Conservation (phyloP, 2,113 vertebrate genomes). For the Gavialis gangeticus region DNA sequence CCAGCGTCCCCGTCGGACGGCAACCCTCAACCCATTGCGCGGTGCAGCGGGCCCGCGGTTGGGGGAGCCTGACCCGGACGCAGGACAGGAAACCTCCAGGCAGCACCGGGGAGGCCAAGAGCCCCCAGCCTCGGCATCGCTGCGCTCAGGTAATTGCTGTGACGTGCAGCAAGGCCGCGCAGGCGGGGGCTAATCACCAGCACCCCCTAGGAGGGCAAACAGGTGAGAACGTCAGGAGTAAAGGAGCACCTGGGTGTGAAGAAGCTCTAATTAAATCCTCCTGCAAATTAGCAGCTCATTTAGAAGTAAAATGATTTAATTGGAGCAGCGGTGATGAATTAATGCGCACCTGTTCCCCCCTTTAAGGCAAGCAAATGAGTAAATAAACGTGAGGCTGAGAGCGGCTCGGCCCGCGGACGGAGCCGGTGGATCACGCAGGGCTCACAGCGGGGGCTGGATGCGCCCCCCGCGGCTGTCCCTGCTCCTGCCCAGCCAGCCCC, state of each 20-base stretch:
- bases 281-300: conserved; percentile 76
- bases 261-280: conserved; percentile 77
- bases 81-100: conserved; percentile 19
- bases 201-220: conserved; percentile 66
- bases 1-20: no score
- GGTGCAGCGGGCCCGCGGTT: background rate
- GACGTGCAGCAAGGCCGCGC: conserved; percentile 32
- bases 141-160: conserved; percentile 59
- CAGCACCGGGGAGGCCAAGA: background rate
- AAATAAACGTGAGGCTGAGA: conserved; percentile 49
- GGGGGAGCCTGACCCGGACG: background rate
- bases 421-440: background rate
- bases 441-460: background rate
- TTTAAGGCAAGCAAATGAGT: conserved; percentile 72
- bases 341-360: conserved; percentile 76
- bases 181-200: conserved; percentile 63
- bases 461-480: background rate
- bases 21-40: no score
- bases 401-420: conserved; percentile 19
- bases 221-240: conserved; percentile 75
- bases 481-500: background rate
- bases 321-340: conserved; percentile 74
- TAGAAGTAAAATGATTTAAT: conserved; percentile 80
- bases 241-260: conserved; percentile 74
- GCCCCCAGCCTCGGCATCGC: background rate